Evolutionary conservation across 2,797 vertebrate species (phyloP).

Genomic region (Ptychobarbus kaznakovi): DNA sequence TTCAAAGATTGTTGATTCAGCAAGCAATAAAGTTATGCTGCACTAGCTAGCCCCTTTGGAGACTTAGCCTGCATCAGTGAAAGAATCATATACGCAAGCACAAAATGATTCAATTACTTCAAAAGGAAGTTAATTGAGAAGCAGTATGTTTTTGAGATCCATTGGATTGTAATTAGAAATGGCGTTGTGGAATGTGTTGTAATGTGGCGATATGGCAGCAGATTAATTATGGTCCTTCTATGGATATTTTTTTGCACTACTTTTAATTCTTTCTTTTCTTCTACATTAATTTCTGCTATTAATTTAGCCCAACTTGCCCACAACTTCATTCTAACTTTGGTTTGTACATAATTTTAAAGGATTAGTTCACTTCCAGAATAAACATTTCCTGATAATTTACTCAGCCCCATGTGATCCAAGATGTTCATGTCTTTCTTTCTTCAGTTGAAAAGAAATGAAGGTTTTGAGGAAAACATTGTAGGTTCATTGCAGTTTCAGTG

Average conservation of each 20-base stretch:
- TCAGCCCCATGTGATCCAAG: too few relatives aligned
- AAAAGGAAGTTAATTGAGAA: constrained; percentile 36
- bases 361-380: background rate
- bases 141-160: constrained; percentile 15
- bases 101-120: constrained; percentile 38
- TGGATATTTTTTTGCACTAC: background rate
- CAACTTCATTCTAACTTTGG: background rate
- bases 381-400: background rate
- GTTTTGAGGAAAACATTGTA: too few relatives aligned
- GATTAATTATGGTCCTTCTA: background rate
- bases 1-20: constrained; percentile 50
- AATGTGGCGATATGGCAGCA: background rate
- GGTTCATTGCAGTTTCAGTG: too few relatives aligned
- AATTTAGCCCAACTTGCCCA: too few relatives aligned
- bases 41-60: background rate
- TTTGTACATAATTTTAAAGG: background rate
- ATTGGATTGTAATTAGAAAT: constrained; percentile 11
- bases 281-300: background rate
- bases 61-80: background rate
- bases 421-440: too few relatives aligned
- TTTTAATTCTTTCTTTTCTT: background rate
- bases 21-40: constrained; percentile 46
- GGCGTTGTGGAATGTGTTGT: background rate
- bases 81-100: constrained; percentile 17
- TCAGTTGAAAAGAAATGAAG: too few relatives aligned